phyloP scores from a whole-genome alignment of 2,797 vertebrate genomes.

The Bradypodion ventrale region DNA sequence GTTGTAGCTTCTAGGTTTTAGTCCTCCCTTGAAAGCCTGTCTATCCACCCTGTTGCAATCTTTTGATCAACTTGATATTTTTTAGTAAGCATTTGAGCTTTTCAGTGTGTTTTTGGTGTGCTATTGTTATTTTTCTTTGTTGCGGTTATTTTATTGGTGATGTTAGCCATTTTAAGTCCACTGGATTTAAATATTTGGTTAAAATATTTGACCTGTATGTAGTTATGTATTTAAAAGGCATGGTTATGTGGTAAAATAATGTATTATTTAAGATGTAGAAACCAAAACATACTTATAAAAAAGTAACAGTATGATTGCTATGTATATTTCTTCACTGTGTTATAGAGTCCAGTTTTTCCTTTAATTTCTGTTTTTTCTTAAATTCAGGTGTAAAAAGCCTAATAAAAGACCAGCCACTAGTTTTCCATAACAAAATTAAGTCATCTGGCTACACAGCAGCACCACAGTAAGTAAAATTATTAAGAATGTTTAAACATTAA shows the following conservation, averaged over 20 bases:
- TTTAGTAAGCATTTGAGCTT: too few relatives aligned
- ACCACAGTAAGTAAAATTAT: constrained; percentile 78
- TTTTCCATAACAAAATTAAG: constrained; percentile 85
- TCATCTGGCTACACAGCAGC: constrained; percentile 86
- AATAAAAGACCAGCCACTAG: constrained; percentile 81
- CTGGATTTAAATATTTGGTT: neutral
- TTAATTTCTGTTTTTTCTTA: constrained; percentile 1
- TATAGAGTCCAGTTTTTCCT: neutral
- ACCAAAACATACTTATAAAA: neutral
- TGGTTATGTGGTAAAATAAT: neutral
- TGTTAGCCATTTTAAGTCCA: neutral
- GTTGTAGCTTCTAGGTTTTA: too few relatives aligned
- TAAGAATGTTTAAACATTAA: neutral
- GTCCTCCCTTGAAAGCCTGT: too few relatives aligned
- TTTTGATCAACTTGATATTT: too few relatives aligned
- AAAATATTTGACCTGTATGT: neutral
- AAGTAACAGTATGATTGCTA: neutral
- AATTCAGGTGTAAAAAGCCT: constrained; percentile 57
- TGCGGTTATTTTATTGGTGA: neutral
- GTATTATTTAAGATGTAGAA: neutral
- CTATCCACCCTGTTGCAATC: too few relatives aligned
- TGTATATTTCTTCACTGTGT: neutral
- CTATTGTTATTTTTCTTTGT: too few relatives aligned
- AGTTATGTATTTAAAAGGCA: neutral
- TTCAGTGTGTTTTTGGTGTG: too few relatives aligned